Percentiles rank a stretch among this genome's conserved stretches.
Evolutionary conservation across 2,888 invertebrate species (phyloP).

Genomic region (Microdon myrmicae): DNA sequence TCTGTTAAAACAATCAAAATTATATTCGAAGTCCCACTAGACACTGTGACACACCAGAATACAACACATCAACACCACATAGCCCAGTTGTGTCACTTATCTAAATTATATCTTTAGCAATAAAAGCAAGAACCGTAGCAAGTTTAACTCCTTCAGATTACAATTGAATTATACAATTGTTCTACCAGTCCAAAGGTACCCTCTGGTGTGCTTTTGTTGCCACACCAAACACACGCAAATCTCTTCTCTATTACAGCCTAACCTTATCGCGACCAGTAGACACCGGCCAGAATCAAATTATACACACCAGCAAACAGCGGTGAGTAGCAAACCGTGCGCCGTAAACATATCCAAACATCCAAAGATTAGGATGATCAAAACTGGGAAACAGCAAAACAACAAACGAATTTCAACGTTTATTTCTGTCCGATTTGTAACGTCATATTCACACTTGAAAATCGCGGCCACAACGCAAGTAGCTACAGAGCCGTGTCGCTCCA

Average conservation of each 20-base stretch:
- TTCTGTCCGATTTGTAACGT: slow-evolving; percentile 14
- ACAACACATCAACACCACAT: slow-evolving; percentile 11
- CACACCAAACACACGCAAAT: too few relatives aligned
- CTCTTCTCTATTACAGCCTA: too few relatives aligned
- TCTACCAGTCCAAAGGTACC: slow-evolving; percentile 23
- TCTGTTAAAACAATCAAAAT: slow-evolving; percentile 18
- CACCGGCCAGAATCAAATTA: slow-evolving; percentile 1
- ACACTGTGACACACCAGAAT: slow-evolving; percentile 1
- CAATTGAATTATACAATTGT: slow-evolving; percentile 18
- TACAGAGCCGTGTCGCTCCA: slow-evolving; percentile 4
- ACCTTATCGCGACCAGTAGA: slow-evolving; percentile 24
- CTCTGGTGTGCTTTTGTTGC: too few relatives aligned
- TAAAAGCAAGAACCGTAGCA: slow-evolving; percentile 32
- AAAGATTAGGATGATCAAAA: slow-evolving; percentile 28
- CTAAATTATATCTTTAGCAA: too few relatives aligned
- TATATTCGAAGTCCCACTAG: slow-evolving; percentile 5
- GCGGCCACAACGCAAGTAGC: slow-evolving; percentile 1
- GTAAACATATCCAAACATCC: slow-evolving; percentile 20
- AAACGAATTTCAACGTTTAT: slow-evolving; percentile 24
- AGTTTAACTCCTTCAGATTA: slow-evolving; percentile 37
- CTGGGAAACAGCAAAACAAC: neutral
- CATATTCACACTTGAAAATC: slow-evolving; percentile 13
- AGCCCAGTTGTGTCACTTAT: slow-evolving; percentile 15
- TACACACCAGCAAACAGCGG: slow-evolving; percentile 27
- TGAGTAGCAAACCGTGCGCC: slow-evolving; percentile 28